Base-by-base conservation (phyloP, 2,113 vertebrate species). In the Tachuris rubrigastra region DNA sequence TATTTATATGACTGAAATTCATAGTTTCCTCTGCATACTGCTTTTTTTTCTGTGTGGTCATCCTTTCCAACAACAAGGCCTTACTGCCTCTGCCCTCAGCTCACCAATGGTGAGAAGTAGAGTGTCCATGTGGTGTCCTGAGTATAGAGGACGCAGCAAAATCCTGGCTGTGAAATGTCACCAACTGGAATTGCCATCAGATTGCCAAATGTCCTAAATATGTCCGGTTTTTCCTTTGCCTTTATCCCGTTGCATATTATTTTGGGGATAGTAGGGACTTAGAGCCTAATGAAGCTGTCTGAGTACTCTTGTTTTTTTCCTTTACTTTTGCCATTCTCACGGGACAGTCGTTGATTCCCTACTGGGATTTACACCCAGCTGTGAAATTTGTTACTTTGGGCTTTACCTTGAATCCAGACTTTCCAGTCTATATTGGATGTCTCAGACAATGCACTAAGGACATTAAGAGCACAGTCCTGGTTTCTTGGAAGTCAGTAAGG, bases 261-360 rank as follows among this genome's bases (percentile, higher is more conserved):
- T 88, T 49, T 63, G 59, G 9, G 31, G 8, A 5, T 62, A 35
- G 39, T 58, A 46, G 27, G 42, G 52, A 50, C 35, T 33, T 73
- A 42, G 53, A 85, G 14, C 37, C 30, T 55, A 13, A 12, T 30
- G 37, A n/a, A 77, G 10, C 19, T 18, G 21, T 63, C 14, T 37
- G 39, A 55, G n/a, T 60, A 31, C 42, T 80, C 50, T 9, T 68
- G 42, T 0, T 33, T 75, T 68, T 53, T 62, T 42, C 14, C 42
- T 73, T 66, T 49, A 9, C 22, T 76, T 72, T 62, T 74, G 46
- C n/a, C 9, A 2, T 62, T 83, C 30, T 13, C 14, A 2, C 5
- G 37, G 56, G 27, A 30, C 16, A 30, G 33, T 35, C 47, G 17
- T 5, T 2, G 5, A 28, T 58, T 83, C 66, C 19, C 0, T 0